phyloP scores from a whole-genome alignment of 2,888 invertebrate genomes.

The Drosophila mimica region DNA sequence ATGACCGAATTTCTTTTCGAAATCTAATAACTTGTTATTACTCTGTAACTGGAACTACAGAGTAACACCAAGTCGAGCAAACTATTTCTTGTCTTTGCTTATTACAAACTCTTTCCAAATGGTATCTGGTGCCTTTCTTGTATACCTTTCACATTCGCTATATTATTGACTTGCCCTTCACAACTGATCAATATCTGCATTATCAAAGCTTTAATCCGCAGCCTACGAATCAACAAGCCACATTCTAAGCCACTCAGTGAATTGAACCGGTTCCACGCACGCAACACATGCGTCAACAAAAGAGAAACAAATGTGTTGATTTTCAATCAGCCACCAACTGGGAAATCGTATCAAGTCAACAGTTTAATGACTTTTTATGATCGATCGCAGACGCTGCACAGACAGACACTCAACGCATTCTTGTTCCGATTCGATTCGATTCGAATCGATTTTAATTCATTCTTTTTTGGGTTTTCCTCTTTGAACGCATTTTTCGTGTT shows the following conservation, averaged over 20 bases:
- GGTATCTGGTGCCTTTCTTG: slow-evolving; percentile 3
- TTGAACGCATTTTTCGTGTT: slow-evolving; percentile 7
- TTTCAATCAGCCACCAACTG: slow-evolving; percentile 57
- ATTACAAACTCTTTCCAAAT: neutral
- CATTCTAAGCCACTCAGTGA: slow-evolving; percentile 24
- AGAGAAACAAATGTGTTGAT: slow-evolving; percentile 27
- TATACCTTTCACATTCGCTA: slow-evolving; percentile 21
- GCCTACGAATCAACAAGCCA: neutral
- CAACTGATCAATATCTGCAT: slow-evolving; percentile 10
- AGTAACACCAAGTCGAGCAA: neutral
- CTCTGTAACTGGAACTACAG: neutral
- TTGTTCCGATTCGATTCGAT: slow-evolving; percentile 10
- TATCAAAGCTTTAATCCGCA: slow-evolving; percentile 11
- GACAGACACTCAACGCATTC: slow-evolving; percentile 38
- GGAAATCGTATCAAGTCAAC: slow-evolving; percentile 67
- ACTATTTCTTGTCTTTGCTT: neutral
- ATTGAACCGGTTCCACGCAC: slow-evolving; percentile 25
- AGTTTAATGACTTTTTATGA: slow-evolving; percentile 69
- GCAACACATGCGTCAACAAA: neutral
- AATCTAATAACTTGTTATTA: neutral
- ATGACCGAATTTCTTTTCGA: neutral
- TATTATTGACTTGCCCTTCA: slow-evolving; percentile 8
- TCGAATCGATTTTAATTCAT: slow-evolving; percentile 7
- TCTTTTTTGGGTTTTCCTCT: slow-evolving; percentile 4
- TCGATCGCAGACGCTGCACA: slow-evolving; percentile 65